Percentiles rank a stretch among this genome's conserved stretches.
These are phyloP conservation scores for Prochilodus magdalenae DNA, from an alignment of 2,113 vertebrate genomes.

Conservation along the genomic window DNA sequence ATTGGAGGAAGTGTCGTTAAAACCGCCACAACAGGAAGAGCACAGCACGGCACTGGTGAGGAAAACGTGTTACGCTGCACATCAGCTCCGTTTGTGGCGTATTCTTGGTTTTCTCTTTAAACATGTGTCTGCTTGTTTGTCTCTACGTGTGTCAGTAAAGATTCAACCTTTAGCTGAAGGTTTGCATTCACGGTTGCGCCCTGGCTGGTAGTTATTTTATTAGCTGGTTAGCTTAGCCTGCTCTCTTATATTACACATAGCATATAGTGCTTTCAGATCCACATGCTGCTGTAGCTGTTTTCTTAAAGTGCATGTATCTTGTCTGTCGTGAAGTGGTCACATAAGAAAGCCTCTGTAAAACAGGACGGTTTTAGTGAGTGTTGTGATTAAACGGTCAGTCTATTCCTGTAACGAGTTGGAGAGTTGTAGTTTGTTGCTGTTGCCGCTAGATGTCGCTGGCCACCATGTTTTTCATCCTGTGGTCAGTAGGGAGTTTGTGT, in stretches of 20 bases:
- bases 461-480: not conserved
- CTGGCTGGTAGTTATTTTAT: not conserved
- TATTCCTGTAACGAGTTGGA: not conserved
- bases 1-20: conserved; percentile 62
- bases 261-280: not conserved
- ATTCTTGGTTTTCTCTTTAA: not conserved
- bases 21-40: conserved; percentile 36
- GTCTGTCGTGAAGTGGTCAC: not conserved
- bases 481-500: not conserved
- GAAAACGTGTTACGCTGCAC: conserved; percentile 63
- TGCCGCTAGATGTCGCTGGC: conserved; percentile 5
- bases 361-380: not conserved
- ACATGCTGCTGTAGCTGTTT: not conserved
- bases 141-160: not conserved
- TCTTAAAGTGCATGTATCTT: not conserved
- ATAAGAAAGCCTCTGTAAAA: not conserved
- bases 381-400: not conserved
- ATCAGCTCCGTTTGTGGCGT: not conserved
- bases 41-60: conserved; percentile 34
- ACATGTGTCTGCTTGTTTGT: not conserved
- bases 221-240: conserved; percentile 5
- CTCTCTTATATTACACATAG: not conserved
- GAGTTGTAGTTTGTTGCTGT: not conserved
- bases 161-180: not conserved
- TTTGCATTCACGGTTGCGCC: not conserved